phyloP scores from a whole-genome alignment of 2,797 vertebrate species.

The Dendrocincla tyrannina region DNA sequence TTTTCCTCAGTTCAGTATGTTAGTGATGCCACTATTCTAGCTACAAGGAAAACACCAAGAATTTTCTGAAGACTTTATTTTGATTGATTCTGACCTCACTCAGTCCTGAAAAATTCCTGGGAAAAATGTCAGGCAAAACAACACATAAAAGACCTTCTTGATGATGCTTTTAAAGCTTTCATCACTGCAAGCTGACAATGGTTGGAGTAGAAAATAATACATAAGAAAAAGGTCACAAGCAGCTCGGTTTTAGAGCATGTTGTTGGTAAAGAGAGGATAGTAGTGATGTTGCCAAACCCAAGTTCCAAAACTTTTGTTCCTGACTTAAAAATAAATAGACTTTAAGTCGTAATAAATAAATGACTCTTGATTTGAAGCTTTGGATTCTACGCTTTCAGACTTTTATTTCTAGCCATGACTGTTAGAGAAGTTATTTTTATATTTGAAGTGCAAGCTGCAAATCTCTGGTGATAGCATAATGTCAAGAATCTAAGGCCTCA shows the following conservation, averaged over 20 bases:
- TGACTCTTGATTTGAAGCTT: not conserved
- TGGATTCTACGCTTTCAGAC: not conserved
- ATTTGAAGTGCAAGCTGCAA: not conserved
- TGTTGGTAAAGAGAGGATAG: not conserved
- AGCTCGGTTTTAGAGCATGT: not conserved
- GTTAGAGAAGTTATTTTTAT: not conserved
- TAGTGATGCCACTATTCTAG: not conserved
- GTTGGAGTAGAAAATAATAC: not conserved
- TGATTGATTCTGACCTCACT: not conserved
- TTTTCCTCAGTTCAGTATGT: not conserved
- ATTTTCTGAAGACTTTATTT: not conserved
- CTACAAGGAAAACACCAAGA: not conserved
- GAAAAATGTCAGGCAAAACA: not conserved
- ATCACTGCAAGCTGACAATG: not conserved
- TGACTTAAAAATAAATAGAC: not conserved
- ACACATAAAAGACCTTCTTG: not conserved
- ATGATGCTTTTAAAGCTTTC: not conserved
- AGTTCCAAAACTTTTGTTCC: not conserved
- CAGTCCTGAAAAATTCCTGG: not conserved
- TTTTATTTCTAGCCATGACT: not conserved
- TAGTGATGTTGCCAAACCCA: not conserved
- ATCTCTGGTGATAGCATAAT: not conserved
- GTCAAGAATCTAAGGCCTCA: not conserved
- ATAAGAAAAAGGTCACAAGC: not conserved
- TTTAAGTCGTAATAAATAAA: not conserved